Base-by-base conservation (phyloP, 2,888 invertebrate genomes). In the Sinopyrophorus schimmeli region DNA sequence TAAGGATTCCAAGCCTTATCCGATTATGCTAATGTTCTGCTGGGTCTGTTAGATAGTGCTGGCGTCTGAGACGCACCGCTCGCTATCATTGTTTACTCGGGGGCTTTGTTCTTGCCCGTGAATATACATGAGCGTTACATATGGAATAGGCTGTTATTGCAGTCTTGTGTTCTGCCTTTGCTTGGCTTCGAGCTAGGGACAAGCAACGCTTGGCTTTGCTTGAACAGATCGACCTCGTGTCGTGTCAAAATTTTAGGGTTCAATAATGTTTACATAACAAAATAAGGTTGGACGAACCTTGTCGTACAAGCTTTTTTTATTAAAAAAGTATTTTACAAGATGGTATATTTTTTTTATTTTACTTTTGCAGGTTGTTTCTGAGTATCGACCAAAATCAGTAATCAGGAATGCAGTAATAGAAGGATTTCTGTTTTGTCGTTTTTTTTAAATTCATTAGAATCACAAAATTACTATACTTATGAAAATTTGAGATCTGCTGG, bases 71-170 rank as follows among this genome's bases (percentile, higher is more conserved):
- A 59, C 59, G 57, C 59, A 61, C 57, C 53, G 54, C 59, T 63
- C 62, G 64, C 65, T 61, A 64, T 67, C 68, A 67, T 70, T 72
- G 72, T 73, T 72, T 71, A 70, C 71, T 67, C 65, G 63, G 57
- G 65, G 63, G 69, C 69, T 72, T 73, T 71, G 70, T 70, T 67
- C 67, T 52, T 61, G 62, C 60, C 65, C 66, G 67, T 72, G 71
- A 72, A 72, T 72, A 72, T 71, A 72, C 72, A 72, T 72, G 72
- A 72, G 70, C 68, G 69, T 72, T 73, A 72, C 72, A 72, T 72
- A 73, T 72, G 71, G 71, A 70, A 61, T 64, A 70, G 70, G 68
- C 66, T 69, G 69, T 70, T 70, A 70, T 70, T 69, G 66, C 63
- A 65, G 63, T 62, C 64, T 59, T 60, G 62, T 58, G 54, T 54